Evolutionary conservation across 1,140 invertebrate species (phyloP).

Genomic region (Cydia pomonella): DNA sequence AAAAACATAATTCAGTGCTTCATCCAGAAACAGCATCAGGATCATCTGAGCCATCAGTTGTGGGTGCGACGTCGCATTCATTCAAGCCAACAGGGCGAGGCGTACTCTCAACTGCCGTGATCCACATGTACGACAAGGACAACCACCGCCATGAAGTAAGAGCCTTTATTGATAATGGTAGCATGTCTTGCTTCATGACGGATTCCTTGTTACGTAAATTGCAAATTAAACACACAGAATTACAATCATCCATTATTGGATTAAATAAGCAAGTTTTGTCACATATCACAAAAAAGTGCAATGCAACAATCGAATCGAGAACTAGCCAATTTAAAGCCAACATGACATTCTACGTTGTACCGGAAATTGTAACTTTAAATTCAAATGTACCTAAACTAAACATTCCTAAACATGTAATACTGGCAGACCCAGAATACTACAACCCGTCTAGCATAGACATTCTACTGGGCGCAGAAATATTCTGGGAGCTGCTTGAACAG

Average conservation of each 20-base stretch:
- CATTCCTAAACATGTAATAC: neutral
- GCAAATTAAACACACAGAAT: slow-evolving; percentile 5
- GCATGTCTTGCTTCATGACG: slow-evolving; percentile 27
- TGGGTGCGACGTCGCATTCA: slow-evolving; percentile 22
- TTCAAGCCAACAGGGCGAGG: neutral
- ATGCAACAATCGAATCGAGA: neutral
- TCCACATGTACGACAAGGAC: slow-evolving; percentile 24
- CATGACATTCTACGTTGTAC: slow-evolving; percentile 1
- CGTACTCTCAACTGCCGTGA: slow-evolving; percentile 25
- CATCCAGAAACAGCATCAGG: slow-evolving; percentile 11
- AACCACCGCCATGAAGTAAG: slow-evolving; percentile 4
- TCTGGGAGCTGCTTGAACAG: slow-evolving; percentile 40
- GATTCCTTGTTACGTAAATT: slow-evolving; percentile 20
- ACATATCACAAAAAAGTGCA: slow-evolving; percentile 13
- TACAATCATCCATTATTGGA: slow-evolving; percentile 38
- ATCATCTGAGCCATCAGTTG: slow-evolving; percentile 14
- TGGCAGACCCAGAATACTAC: slow-evolving; percentile 47
- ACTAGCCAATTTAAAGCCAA: neutral
- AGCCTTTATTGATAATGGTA: slow-evolving; percentile 27
- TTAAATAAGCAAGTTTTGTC: slow-evolving; percentile 30
- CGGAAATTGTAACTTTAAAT: neutral
- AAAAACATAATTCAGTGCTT: slow-evolving; percentile 34
- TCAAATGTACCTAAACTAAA: slow-evolving; percentile 24
- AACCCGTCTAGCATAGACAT: slow-evolving; percentile 35
- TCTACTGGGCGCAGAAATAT: too few species aligned